These are phyloP conservation scores for Melieria crassipennis DNA, from an alignment of 2,888 invertebrate species.

Conservation along the genomic window DNA sequence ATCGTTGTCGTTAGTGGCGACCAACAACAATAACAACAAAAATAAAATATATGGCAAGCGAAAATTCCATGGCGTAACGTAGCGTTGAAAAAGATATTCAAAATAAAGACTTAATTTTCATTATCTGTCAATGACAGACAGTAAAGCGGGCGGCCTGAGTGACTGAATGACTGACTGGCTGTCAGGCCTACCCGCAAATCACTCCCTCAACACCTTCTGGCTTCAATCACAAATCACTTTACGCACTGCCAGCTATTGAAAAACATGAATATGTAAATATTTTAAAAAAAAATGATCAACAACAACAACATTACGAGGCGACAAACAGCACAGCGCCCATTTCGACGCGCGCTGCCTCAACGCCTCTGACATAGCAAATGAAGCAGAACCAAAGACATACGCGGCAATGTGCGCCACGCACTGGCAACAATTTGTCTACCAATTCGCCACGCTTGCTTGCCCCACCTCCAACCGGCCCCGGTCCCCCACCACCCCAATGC, in stretches of 20 bases:
- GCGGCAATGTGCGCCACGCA: neutral
- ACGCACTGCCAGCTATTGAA: neutral
- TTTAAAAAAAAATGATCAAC: too few species aligned
- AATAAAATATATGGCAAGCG: too few species aligned
- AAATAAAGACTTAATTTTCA: conserved; percentile 11
- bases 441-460: conserved; percentile 8
- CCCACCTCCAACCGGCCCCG: neutral
- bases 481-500: neutral
- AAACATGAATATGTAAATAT: neutral
- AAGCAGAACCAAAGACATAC: neutral
- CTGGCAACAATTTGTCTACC: conserved; percentile 12
- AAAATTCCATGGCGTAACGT: too few species aligned
- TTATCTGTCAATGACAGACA: conserved; percentile 19
- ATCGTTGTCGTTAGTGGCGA: too few species aligned
- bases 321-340: too few species aligned
- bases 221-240: neutral
- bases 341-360: too few species aligned
- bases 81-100: neutral
- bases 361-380: neutral
- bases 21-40: too few species aligned
- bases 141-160: too few species aligned
- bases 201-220: neutral
- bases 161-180: too few species aligned
- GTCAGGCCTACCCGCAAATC: too few species aligned
- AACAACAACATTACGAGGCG: too few species aligned